Evolutionary conservation across 2,888 invertebrate species (phyloP).

Genomic region (Cephalotes varians): DNA sequence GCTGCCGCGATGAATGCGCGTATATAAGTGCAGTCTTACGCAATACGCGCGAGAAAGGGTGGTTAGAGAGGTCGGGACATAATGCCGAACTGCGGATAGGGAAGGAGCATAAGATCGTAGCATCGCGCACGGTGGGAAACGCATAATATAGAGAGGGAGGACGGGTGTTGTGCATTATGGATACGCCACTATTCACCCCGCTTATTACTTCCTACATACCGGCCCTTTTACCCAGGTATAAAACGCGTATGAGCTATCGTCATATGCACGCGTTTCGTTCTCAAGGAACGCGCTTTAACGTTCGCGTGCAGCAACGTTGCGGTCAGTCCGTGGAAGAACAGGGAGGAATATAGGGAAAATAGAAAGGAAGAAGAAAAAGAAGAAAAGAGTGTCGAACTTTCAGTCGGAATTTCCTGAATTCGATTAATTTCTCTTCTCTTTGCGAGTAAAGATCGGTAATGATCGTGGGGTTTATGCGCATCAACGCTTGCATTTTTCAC

Average conservation of each 20-base stretch:
- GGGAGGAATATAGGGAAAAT: background rate
- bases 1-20: conserved; percentile 79
- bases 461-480: background rate
- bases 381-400: background rate
- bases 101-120: conserved; percentile 57
- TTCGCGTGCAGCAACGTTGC: conserved; percentile 27
- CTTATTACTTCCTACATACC: conserved; percentile 79
- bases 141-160: conserved; percentile 49
- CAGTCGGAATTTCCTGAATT: conserved; percentile 23
- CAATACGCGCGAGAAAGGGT: conserved; percentile 75
- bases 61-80: conserved; percentile 69
- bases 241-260: conserved; percentile 8
- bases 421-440: background rate
- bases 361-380: background rate
- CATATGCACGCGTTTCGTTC: conserved; percentile 33
- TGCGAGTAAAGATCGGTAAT: conserved; percentile 13
- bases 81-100: conserved; percentile 64
- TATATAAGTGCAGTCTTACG: conserved; percentile 83
- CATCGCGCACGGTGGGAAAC: conserved; percentile 41
- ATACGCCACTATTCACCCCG: conserved; percentile 80
- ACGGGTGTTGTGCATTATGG: conserved; percentile 79
- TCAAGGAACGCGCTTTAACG: conserved; percentile 27
- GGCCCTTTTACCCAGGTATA: conserved; percentile 50
- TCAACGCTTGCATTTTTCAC: background rate
- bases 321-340: background rate